These are phyloP conservation scores for Hydriomena furcata DNA, from an alignment of 2,888 invertebrate species.

Conservation along the genomic window DNA sequence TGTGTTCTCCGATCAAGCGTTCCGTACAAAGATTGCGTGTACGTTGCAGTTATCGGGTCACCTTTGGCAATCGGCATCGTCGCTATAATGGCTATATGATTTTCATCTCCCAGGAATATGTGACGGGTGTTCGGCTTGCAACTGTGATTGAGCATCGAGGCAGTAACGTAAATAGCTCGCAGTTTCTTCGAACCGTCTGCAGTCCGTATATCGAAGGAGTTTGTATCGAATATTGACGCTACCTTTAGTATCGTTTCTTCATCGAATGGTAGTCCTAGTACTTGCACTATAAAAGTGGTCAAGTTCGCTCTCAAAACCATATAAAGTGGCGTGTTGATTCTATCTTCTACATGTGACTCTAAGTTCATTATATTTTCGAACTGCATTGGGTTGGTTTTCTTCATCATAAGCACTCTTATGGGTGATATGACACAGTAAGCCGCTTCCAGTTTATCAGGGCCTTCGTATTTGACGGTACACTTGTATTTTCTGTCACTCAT, in stretches of 20 bases:
- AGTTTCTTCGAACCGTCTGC: constrained; percentile 75
- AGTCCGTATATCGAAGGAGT: constrained; percentile 87
- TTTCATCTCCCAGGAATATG: constrained; percentile 83
- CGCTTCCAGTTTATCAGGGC: constrained; percentile 77
- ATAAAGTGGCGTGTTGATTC: constrained; percentile 84
- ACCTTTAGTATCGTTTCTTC: constrained; percentile 84
- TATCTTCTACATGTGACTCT: constrained; percentile 85
- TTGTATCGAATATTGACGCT: constrained; percentile 88
- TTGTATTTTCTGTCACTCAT: constrained; percentile 84
- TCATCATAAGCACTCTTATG: constrained; percentile 85
- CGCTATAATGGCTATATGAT: constrained; percentile 85
- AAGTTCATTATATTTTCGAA: constrained; percentile 80
- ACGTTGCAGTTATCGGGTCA: constrained; percentile 86
- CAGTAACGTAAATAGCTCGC: constrained; percentile 86
- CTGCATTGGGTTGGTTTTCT: constrained; percentile 77
- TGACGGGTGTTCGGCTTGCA: constrained; percentile 89
- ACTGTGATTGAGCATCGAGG: constrained; percentile 88
- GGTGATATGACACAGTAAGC: constrained; percentile 87
- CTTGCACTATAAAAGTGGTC: constrained; percentile 84
- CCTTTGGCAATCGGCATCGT: constrained; percentile 87
- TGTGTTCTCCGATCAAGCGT: constrained; percentile 86
- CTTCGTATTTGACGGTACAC: constrained; percentile 79
- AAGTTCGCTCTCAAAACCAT: constrained; percentile 84
- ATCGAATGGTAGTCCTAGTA: constrained; percentile 79
- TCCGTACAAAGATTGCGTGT: constrained; percentile 88